phyloP scores from a whole-genome alignment of 2,797 vertebrate genomes.

The Gallinago nigripennis region DNA sequence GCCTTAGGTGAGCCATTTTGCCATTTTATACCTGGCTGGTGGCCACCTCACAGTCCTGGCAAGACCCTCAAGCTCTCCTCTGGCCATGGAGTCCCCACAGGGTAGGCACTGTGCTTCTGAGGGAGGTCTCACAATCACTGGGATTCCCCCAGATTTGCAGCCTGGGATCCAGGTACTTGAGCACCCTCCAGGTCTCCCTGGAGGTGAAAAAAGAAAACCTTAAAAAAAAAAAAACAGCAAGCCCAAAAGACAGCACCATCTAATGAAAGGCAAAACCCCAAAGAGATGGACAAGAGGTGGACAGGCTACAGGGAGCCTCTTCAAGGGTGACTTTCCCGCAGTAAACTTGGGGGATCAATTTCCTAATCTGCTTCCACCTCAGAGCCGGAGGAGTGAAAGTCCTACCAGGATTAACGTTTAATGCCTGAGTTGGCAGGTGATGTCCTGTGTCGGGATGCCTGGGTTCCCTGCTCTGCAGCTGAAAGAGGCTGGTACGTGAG shows the following conservation, averaged over 20 bases:
- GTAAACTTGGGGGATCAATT: slow-evolving; percentile 32
- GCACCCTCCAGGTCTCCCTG: not conserved
- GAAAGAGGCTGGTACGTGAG: not conserved
- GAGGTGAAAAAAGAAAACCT: not conserved
- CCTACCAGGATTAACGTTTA: not conserved
- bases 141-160: not conserved
- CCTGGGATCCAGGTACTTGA: not conserved
- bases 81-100: not conserved
- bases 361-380: slow-evolving; percentile 30
- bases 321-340: not conserved
- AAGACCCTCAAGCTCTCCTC: not conserved
- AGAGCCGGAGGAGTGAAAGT: slow-evolving; percentile 25
- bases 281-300: not conserved
- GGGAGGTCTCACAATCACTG: not conserved
- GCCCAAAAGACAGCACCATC: not conserved
- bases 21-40: not conserved
- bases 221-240: not conserved
- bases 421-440: slow-evolving; percentile 32
- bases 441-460: not conserved
- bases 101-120: too few relatives aligned
- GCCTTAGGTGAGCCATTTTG: not conserved
- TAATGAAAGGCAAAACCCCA: not conserved
- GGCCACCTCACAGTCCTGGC: not conserved
- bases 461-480: slow-evolving; percentile 26
- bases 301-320: not conserved